These are phyloP conservation scores for Cistogaster globosa DNA, from an alignment of 2,888 invertebrate species.

Conservation along the genomic window DNA sequence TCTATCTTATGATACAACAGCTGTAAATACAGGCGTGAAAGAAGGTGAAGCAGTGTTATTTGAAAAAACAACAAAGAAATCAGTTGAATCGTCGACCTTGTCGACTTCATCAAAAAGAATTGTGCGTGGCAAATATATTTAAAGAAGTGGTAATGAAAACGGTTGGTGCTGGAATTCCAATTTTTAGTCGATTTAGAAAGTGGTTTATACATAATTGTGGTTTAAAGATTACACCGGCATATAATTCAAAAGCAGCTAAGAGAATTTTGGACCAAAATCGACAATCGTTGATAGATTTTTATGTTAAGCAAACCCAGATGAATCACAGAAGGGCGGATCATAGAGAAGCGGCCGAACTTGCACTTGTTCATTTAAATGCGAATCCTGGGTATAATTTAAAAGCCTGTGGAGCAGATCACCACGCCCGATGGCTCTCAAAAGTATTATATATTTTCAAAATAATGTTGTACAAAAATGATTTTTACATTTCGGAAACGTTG, in stretches of 20 bases:
- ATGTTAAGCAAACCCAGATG: slow-evolving; percentile 13
- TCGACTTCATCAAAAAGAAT: slow-evolving; percentile 30
- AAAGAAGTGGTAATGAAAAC: slow-evolving; percentile 12
- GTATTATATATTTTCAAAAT: too few species aligned
- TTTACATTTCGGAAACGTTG: too few species aligned
- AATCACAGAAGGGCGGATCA: slow-evolving; percentile 29
- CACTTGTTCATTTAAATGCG: slow-evolving; percentile 13
- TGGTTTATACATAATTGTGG: slow-evolving; percentile 11
- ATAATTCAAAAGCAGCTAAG: slow-evolving; percentile 6
- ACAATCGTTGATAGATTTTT: slow-evolving; percentile 1
- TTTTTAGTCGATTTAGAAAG: slow-evolving; percentile 5
- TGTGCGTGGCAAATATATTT: slow-evolving; percentile 19
- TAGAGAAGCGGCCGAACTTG: slow-evolving; percentile 16
- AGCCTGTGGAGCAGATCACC: neutral
- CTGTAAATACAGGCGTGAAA: slow-evolving; percentile 13
- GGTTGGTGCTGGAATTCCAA: neutral
- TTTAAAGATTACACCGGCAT: slow-evolving; percentile 12
- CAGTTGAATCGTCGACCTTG: slow-evolving; percentile 23
- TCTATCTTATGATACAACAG: slow-evolving; percentile 29
- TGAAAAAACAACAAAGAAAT: slow-evolving; percentile 13
- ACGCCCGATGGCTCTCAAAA: too few species aligned
- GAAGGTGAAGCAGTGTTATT: slow-evolving; percentile 16
- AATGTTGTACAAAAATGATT: too few species aligned
- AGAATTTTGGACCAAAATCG: neutral
- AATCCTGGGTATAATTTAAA: slow-evolving; percentile 20